Evolutionary conservation across 2,797 vertebrate genomes (phyloP).

Genomic region (Typhlichthys eigenmanni): DNA sequence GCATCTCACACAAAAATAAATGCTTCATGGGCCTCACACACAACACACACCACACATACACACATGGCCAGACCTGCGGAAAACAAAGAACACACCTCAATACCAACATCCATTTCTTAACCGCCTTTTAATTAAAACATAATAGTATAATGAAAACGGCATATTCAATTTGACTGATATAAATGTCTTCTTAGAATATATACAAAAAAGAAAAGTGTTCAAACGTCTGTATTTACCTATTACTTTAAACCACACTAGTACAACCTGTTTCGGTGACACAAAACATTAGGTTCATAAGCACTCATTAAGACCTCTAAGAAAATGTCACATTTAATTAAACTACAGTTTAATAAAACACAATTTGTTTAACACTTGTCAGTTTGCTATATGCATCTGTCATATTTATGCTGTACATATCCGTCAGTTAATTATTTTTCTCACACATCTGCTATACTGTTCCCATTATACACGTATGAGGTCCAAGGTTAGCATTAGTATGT

Average conservation of each 20-base stretch:
- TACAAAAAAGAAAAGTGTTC: too few species aligned
- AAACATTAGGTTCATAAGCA: neutral
- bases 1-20: neutral
- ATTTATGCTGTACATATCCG: conserved; percentile 22
- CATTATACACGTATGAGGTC: neutral
- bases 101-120: neutral
- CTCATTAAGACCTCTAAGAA: neutral
- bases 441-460: neutral
- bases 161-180: neutral
- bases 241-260: too few species aligned
- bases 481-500: conserved; percentile 4
- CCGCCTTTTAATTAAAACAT: conserved; percentile 3
- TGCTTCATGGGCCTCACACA: too few species aligned
- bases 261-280: neutral
- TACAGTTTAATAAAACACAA: conserved; percentile 9
- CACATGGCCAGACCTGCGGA: too few species aligned
- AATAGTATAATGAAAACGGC: neutral
- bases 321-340: conserved; percentile 27
- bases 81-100: neutral
- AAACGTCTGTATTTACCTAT: too few species aligned
- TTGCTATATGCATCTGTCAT: conserved; percentile 22
- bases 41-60: too few species aligned
- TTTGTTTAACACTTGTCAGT: conserved; percentile 28
- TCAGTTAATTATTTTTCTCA: conserved; percentile 25
- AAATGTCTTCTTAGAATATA: too few species aligned